Base-by-base conservation (phyloP, 2,888 invertebrate species). In the Lomographa bimaculata region DNA sequence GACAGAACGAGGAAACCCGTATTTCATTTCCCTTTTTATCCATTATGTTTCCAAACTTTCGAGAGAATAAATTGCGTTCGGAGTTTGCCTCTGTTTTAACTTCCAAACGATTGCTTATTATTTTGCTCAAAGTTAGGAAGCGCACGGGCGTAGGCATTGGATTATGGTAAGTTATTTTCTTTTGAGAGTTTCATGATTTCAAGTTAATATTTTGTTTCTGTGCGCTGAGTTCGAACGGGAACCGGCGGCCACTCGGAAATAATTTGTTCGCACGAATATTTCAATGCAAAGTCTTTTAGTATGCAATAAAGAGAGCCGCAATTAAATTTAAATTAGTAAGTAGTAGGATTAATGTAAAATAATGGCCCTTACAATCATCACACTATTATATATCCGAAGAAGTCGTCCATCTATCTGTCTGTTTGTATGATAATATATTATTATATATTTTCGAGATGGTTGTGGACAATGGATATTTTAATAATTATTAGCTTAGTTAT, bases 21-120 rank as follows among this genome's bases (percentile, higher is more conserved):
- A 35, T 47, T 52, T 39, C 44, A 39, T 43, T 49, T 43, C 18
- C n/a, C 21, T 33, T 49, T 42, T 44, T 49, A 49, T 54, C 25
- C 41, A 12, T 52, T 48, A 46, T 36, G 29, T 42, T 48, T 14
- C 24, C 1, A 28, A 55, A 52, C 38, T 55, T 48, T 41, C 9
- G 32, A 23, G 28, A 44, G 32, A 38, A 49, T 46, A 3, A 21
- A 37, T 49, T 42, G 33, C 27, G 42, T 29, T 41, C 10, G 11
- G 33, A 38, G 41, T 36, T 38, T 30, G 36, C 25, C 19, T 35
- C 26, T 27, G 36, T 46, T 40, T 7, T 16, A 42, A 49, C 34
- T 51, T 35, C 7, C 25, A 37, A 46, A 36, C 30, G 18, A 48
- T 43, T 41, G 46, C 46, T 46, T 43, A 45, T 42, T 43, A 42